Conservation (phyloP, 2,113 vertebrate genomes). For the Pterophyllum scalare region DNA sequence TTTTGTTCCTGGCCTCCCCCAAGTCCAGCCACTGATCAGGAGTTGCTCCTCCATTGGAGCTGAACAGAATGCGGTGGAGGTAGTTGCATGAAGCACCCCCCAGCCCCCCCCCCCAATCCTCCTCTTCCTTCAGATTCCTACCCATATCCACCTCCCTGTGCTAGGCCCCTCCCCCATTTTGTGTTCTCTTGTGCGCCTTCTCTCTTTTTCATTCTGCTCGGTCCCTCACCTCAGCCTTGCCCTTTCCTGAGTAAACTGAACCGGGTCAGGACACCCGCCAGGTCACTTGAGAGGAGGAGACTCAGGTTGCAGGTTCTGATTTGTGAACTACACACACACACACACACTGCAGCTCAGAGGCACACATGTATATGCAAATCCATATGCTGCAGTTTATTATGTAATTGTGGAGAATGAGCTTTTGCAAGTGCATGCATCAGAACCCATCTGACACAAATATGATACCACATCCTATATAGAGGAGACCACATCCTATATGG, state of each 20-base stretch:
- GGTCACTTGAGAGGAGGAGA: conserved; percentile 61
- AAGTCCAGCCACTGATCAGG: conserved; percentile 63
- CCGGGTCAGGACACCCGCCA: conserved; percentile 72
- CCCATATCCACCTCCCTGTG: conserved; percentile 32
- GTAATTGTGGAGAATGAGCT: conserved; percentile 23
- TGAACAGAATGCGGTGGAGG: conserved; percentile 75
- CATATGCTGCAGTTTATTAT: conserved; percentile 29
- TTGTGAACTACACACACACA: conserved; percentile 21
- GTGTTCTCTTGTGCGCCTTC: conserved; percentile 33
- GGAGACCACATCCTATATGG: neutral
- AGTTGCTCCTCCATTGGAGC: conserved; percentile 73
- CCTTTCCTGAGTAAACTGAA: conserved; percentile 73
- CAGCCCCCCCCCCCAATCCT: neutral
- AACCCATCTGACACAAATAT: conserved; percentile 12
- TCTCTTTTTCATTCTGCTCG: conserved; percentile 36
- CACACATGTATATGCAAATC: conserved; percentile 5
- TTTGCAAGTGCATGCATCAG: conserved; percentile 1
- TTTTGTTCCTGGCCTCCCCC: conserved; percentile 61
- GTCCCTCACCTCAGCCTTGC: conserved; percentile 39
- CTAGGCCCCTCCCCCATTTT: conserved; percentile 75
- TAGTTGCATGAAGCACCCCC: conserved; percentile 68
- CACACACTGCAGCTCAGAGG: neutral
- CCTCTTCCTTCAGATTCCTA: conserved; percentile 40
- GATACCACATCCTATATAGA: conserved; percentile 28
- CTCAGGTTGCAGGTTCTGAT: conserved; percentile 63